Base-by-base conservation (phyloP, 2,797 vertebrate genomes). In the Oceanodroma leucorhoa region DNA sequence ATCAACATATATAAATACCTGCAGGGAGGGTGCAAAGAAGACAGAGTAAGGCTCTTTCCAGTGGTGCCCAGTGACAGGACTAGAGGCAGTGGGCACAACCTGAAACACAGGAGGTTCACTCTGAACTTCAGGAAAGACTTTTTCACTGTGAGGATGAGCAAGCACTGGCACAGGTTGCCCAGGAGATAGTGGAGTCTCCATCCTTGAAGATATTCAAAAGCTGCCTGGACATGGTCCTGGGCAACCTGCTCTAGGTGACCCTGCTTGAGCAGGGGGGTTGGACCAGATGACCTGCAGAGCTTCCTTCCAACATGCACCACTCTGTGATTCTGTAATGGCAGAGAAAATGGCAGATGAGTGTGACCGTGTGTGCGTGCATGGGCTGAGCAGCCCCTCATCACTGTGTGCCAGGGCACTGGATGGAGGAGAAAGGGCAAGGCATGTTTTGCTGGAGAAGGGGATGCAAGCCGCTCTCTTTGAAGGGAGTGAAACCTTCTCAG, bases 341-440 rank as follows among this genome's bases (percentile, higher is more conserved):
- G 29, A 75, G 45, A 55, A 75, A 51, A 76, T 26, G 29, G 43
- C 0, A 7, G 11, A n/a, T 32, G 19, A 69, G 6, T n/a, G 46
- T n/a, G 24, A 26, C 15, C 1, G 4, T 32, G 13, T 62, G 30
- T 34, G 9, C 0, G 0, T 16, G 36, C 32, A 16, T 17, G 26
- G 45, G 24, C n/a, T 71, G 45, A 81, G 61, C 32, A 72, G 24
- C 45, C 18, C 34, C 16, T 91, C 32, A 30, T 30, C 36, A 13
- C 16, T 9, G 2, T 51, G 6, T 53, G 27, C 20, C 53, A 36
- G 18, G 34, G 15, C 27, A 40, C 36, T n/a, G 43, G 36, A 40
- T 34, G 29, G 23, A 43, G 36, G 17, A 71, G 48, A 54, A 21
- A 26, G 40, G 18, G 6, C 29, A 82, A 22, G 26, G 8, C 14